Evolutionary conservation across 1,140 invertebrate genomes (phyloP).

Genomic region (Drosophila gunungcola): DNA sequence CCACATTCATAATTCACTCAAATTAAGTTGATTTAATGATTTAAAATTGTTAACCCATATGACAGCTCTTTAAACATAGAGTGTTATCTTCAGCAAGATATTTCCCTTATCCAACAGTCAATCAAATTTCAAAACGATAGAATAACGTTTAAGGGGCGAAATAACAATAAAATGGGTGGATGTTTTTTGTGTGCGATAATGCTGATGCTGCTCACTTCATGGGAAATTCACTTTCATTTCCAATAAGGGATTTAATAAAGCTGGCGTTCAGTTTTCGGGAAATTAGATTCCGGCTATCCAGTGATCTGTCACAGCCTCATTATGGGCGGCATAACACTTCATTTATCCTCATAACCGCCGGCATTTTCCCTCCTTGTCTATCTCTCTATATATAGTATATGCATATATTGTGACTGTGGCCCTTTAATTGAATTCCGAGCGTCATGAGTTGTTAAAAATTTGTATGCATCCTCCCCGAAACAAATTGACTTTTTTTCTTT

Average conservation of each 20-base stretch:
- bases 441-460: conserved; percentile 31
- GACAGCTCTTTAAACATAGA: not conserved
- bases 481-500: conserved; percentile 15
- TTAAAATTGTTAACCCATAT: not conserved
- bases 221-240: conserved; percentile 39
- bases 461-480: conserved; percentile 39
- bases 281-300: conserved; percentile 18
- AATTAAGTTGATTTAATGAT: too few relatives aligned
- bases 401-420: conserved; percentile 11
- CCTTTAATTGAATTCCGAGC: conserved; percentile 36
- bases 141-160: not conserved
- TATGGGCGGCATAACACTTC: conserved; percentile 20
- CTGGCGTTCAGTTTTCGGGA: conserved; percentile 12
- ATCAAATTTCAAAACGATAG: conserved; percentile 13
- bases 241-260: conserved; percentile 26
- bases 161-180: not conserved
- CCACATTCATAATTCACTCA: too few relatives aligned
- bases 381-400: not conserved
- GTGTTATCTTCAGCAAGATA: not conserved
- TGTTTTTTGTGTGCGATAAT: conserved; percentile 1
- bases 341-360: conserved; percentile 4
- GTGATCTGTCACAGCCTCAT: conserved; percentile 48
- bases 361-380: not conserved
- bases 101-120: conserved; percentile 2
- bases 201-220: conserved; percentile 25